Conservation (phyloP, 23 tunicate genomes). For the Halocynthia aurantium region DNA sequence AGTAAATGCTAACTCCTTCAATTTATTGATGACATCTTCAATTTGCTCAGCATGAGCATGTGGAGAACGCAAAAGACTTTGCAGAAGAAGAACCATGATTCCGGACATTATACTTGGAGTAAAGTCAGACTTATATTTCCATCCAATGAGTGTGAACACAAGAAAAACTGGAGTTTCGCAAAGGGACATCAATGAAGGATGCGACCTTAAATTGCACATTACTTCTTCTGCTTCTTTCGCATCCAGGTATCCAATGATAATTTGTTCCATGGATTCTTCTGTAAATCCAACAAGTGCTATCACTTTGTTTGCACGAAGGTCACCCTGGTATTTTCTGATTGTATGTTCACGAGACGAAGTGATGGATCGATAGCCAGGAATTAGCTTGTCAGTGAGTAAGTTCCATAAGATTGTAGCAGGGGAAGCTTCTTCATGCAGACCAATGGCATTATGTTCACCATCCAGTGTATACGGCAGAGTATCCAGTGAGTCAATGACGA, state of each 20-base stretch:
- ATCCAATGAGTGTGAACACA: neutral
- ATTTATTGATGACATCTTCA: neutral
- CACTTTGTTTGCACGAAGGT: neutral
- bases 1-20: neutral
- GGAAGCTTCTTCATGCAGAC: neutral
- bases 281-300: neutral
- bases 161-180: neutral
- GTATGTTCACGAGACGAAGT: slow-evolving; percentile 1
- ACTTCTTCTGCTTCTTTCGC: neutral
- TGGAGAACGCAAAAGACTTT: neutral
- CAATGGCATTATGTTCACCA: neutral
- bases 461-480: slow-evolving; percentile 1
- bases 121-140: too few species aligned
- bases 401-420: slow-evolving; percentile 1
- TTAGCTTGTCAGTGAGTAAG: neutral
- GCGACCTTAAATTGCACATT: neutral
- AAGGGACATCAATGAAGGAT: neutral
- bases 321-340: neutral
- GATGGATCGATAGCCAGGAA: neutral
- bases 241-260: neutral
- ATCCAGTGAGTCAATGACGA: slow-evolving; percentile 2
- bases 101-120: neutral
- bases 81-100: neutral
- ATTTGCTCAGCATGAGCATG: neutral
- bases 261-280: neutral